A percentile compares a stretch with the other conserved stretches of the same genome.
Conservation (phyloP, 2,113 vertebrate species). For the Thoracochromis brauschi region DNA sequence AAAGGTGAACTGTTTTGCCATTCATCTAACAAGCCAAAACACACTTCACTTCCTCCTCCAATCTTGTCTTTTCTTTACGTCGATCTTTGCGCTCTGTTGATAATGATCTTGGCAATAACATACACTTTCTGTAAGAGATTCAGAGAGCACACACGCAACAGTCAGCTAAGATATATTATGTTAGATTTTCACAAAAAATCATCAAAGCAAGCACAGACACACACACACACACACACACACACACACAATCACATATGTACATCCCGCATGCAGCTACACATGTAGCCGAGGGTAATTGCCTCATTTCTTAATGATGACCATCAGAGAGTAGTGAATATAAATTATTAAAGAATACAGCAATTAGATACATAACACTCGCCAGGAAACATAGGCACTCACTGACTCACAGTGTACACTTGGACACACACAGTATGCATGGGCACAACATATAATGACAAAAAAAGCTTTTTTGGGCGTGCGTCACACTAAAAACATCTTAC, state of each 20-base stretch:
- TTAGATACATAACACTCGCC: constrained; percentile 53
- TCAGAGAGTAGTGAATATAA: constrained; percentile 40
- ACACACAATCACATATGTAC: not conserved
- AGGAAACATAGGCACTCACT: not conserved
- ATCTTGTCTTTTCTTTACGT: constrained; percentile 19
- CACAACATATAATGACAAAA: not conserved
- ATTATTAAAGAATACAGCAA: constrained; percentile 63
- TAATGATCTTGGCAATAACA: constrained; percentile 55
- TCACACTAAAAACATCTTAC: not conserved
- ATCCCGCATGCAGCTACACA: not conserved
- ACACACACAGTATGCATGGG: not conserved
- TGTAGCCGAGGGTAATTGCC: constrained; percentile 19
- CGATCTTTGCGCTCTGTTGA: constrained; percentile 30
- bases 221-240: not conserved
- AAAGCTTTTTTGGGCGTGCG: not conserved
- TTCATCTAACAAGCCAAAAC: not conserved
- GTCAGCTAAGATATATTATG: not conserved
- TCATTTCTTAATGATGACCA: constrained; percentile 56
- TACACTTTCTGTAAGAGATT: constrained; percentile 46
- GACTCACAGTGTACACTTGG: not conserved
- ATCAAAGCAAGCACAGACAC: not conserved
- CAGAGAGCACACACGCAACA: not conserved
- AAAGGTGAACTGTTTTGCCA: not conserved
- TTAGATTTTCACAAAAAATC: not conserved
- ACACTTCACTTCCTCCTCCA: constrained; percentile 1